Base-by-base conservation (phyloP, 2,797 vertebrate genomes). In the Lutjanus campechanus region DNA sequence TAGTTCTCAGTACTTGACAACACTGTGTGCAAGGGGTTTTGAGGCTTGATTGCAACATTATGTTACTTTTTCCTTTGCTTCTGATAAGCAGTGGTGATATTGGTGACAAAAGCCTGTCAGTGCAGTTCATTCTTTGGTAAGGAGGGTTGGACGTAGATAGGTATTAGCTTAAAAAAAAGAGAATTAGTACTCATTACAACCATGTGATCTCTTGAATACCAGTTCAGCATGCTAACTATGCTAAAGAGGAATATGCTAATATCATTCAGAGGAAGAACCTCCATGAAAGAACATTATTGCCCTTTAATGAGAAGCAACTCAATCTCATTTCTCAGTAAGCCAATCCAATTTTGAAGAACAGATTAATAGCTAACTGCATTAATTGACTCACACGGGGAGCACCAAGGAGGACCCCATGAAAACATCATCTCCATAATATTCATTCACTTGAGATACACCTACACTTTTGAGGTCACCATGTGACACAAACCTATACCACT, bases 361-460 rank as follows among this genome's bases (percentile, higher is more conserved):
- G 86, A 94, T 93, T 91, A 93, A 92, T 91, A 75, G 79, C 91
- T 55, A 84, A 89, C 85, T 76, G 64, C 82, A 89, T 91, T 92
- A 92, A 94, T 89, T 86, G 87, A 89, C 82, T 85, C 81, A 68
- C 71, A 81, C 58, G 41, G 78, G 86, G 72, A 82, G 80, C 69
- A 66, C 65, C 54, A 68, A 79, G 63, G 86, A 85, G 69, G 69
- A 84, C 75, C 78, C 80, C 47, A 29, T 85, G 85, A 90, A 89
- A 90, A 90, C 85, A 83, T 75, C 73, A 91, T 87, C 77, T 85
- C 64, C 88, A 91, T 81, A 75, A 85, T 87, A 83, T 85, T 65
- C 67, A 84, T 79, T 91, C 79, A 69, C 88, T 67, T 25, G 89
- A 90, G 82, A 87, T 76, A 79, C 87, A 92, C 85, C 90, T 84